Conservation (phyloP, 2,888 invertebrate genomes). For the Augiades crinisus region DNA sequence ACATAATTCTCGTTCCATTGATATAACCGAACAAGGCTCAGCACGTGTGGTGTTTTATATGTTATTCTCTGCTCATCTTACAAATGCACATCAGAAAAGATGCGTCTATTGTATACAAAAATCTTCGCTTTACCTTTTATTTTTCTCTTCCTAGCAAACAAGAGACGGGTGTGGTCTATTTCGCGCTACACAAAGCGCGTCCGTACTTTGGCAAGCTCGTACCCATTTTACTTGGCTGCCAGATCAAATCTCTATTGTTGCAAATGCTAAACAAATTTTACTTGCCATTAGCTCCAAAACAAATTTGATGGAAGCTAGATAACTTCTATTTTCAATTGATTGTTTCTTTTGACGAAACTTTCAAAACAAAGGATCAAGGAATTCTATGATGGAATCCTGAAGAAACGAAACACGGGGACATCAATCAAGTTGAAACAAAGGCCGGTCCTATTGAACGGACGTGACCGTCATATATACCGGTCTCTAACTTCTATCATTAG, state of each 20-base stretch:
- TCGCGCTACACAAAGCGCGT: slow-evolving; percentile 51
- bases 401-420: slow-evolving; percentile 47
- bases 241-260: slow-evolving; percentile 50
- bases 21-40: too few species aligned
- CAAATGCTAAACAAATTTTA: slow-evolving; percentile 39
- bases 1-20: too few species aligned
- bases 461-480: slow-evolving; percentile 38
- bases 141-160: slow-evolving; percentile 6
- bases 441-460: slow-evolving; percentile 42
- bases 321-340: slow-evolving; percentile 22
- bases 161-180: slow-evolving; percentile 42
- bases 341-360: slow-evolving; percentile 34
- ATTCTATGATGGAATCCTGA: slow-evolving; percentile 42
- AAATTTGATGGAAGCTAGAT: slow-evolving; percentile 38
- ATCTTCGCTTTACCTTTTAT: slow-evolving; percentile 16
- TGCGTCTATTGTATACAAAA: slow-evolving; percentile 23
- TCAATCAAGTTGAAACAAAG: slow-evolving; percentile 54
- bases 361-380: slow-evolving; percentile 41
- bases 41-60: too few species aligned
- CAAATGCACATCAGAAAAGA: slow-evolving; percentile 19
- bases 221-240: slow-evolving; percentile 28
- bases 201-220: slow-evolving; percentile 56
- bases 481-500: slow-evolving; percentile 37
- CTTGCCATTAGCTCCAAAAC: slow-evolving; percentile 43
- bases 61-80: slow-evolving; percentile 8